phyloP scores from a whole-genome alignment of 1,140 invertebrate genomes.

The Arctopsyche grandis region DNA sequence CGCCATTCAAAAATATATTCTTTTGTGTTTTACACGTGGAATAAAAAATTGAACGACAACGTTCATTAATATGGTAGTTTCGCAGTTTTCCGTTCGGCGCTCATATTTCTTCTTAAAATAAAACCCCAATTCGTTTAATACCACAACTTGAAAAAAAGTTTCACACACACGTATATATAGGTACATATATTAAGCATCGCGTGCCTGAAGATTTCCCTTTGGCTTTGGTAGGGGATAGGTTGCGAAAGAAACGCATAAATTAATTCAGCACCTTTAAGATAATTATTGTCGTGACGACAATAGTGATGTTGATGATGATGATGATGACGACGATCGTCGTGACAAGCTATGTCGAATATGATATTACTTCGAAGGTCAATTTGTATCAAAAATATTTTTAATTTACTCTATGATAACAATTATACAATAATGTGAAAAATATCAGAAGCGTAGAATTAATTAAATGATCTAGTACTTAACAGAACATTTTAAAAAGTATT shows the following conservation, averaged over 20 bases:
- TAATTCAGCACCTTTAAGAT: not conserved
- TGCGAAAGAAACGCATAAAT: not conserved
- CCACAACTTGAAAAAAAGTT: not conserved
- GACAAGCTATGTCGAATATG: too few relatives aligned
- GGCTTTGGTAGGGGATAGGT: not conserved
- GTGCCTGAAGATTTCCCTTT: slow-evolving; percentile 2
- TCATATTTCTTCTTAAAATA: slow-evolving; percentile 27
- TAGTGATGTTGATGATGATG: not conserved
- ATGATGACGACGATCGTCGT: not conserved
- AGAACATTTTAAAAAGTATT: too few relatives aligned
- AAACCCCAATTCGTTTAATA: not conserved
- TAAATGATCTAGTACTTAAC: too few relatives aligned
- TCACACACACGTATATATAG: not conserved
- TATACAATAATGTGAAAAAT: too few relatives aligned
- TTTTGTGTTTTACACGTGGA: not conserved
- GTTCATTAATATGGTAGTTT: not conserved
- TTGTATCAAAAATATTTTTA: too few relatives aligned
- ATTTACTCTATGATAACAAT: too few relatives aligned
- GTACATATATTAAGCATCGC: not conserved
- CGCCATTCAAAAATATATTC: not conserved
- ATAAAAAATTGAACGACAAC: slow-evolving; percentile 14
- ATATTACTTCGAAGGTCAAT: too few relatives aligned
- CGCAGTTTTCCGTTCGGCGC: not conserved
- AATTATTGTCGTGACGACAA: slow-evolving; percentile 5
- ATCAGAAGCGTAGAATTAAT: too few relatives aligned